phyloP scores from a whole-genome alignment of 2,888 invertebrate genomes.

The Auanema freiburgensis region DNA sequence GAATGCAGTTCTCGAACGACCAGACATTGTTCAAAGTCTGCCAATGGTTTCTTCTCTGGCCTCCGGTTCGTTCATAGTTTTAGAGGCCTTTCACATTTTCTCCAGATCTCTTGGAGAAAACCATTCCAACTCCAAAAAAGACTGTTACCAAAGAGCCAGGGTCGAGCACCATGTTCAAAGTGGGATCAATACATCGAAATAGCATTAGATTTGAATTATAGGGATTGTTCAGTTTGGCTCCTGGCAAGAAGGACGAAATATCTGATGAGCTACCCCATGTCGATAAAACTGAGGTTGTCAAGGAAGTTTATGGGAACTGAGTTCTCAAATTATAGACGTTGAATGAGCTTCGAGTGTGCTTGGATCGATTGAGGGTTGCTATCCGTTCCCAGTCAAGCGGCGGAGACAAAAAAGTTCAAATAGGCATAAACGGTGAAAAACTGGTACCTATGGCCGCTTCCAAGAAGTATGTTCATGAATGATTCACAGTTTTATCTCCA shows the following conservation, averaged over 20 bases:
- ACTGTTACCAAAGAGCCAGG: background rate
- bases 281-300: background rate
- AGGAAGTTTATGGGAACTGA: background rate
- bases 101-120: background rate
- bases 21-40: too few species aligned
- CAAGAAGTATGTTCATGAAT: slow-evolving; percentile 21
- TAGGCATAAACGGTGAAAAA: slow-evolving; percentile 24
- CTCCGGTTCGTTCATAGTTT: too few species aligned
- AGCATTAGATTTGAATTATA: slow-evolving; percentile 3
- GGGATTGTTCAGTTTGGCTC: slow-evolving; percentile 27
- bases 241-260: slow-evolving; percentile 1
- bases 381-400: background rate
- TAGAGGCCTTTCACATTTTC: too few species aligned
- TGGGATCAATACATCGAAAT: background rate
- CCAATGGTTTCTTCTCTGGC: too few species aligned
- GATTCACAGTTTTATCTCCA: background rate
- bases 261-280: background rate
- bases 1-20: background rate
- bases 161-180: too few species aligned
- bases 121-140: background rate
- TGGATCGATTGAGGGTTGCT: slow-evolving; percentile 7
- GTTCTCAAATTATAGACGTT: background rate
- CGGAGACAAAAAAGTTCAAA: slow-evolving; percentile 1
- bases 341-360: background rate
- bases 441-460: slow-evolving; percentile 34